phyloP scores from a whole-genome alignment of 35 echinoderm and acorn worm genomes.

The Patiria miniata region DNA sequence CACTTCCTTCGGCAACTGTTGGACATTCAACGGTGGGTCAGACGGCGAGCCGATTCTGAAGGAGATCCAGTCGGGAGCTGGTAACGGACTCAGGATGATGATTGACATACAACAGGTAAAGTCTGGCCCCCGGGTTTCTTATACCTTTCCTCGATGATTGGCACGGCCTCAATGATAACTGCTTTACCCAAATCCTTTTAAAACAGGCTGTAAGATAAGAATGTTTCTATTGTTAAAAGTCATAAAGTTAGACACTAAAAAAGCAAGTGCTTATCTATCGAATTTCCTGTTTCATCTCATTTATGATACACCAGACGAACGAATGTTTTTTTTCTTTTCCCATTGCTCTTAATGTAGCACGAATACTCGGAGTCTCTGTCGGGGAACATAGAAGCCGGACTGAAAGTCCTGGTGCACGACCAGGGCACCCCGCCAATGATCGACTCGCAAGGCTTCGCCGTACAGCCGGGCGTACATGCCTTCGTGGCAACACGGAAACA shows the following conservation, averaged over 20 bases:
- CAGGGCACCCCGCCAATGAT: slow-evolving; percentile 43
- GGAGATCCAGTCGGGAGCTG: slow-evolving; percentile 40
- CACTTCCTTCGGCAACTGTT: slow-evolving; percentile 58
- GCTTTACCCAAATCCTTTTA: too few species aligned
- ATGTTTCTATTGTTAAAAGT: too few species aligned
- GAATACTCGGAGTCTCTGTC: slow-evolving; percentile 33
- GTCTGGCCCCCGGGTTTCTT: too few species aligned
- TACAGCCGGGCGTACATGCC: slow-evolving; percentile 41
- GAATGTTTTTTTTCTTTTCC: too few species aligned
- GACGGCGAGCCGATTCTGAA: background rate
- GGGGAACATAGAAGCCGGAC: slow-evolving; percentile 34
- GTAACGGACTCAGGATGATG: slow-evolving; percentile 40
- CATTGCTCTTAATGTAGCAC: too few species aligned
- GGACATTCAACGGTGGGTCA: slow-evolving; percentile 42
- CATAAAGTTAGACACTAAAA: too few species aligned
- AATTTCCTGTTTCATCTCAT: too few species aligned
- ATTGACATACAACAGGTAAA: slow-evolving; percentile 63
- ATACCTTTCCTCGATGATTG: too few species aligned
- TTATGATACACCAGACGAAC: too few species aligned
- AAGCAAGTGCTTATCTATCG: too few species aligned
- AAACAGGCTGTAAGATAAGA: too few species aligned
- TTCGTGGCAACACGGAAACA: slow-evolving; percentile 26
- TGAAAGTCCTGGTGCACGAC: slow-evolving; percentile 50
- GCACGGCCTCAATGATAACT: too few species aligned
- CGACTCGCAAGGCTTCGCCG: slow-evolving; percentile 29